These are phyloP conservation scores for Eupelmus urozonus DNA, from an alignment of 2,888 invertebrate genomes.

Conservation along the genomic window DNA sequence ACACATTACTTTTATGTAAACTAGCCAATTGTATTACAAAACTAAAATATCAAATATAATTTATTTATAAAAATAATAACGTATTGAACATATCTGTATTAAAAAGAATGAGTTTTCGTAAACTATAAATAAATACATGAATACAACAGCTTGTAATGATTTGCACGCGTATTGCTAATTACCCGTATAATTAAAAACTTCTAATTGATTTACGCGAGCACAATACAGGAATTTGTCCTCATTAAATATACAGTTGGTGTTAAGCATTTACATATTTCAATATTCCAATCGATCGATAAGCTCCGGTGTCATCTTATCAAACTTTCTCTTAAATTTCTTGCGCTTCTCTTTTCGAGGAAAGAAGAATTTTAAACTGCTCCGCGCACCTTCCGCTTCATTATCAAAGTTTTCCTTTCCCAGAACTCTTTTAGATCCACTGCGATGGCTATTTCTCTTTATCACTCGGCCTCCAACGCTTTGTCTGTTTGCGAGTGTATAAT, in stretches of 20 bases:
- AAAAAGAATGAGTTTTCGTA: slow-evolving; percentile 1
- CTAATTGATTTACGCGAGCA: slow-evolving; percentile 10
- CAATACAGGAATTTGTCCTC: background rate
- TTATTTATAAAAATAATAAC: too few relatives aligned
- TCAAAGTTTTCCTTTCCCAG: slow-evolving; percentile 27
- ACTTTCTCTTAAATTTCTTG: background rate
- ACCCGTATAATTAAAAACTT: background rate
- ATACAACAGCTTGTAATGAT: background rate
- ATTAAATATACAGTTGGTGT: slow-evolving; percentile 4
- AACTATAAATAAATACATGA: background rate
- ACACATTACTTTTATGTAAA: too few relatives aligned
- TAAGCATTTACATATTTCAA: slow-evolving; percentile 38
- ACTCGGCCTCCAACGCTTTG: background rate
- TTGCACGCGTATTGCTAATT: slow-evolving; percentile 11
- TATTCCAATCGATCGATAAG: slow-evolving; percentile 34
- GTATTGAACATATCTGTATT: too few relatives aligned
- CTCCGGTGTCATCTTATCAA: background rate
- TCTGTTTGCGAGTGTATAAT: slow-evolving; percentile 18
- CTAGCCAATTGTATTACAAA: too few relatives aligned
- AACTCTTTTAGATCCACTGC: background rate
- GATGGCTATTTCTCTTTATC: slow-evolving; percentile 10
- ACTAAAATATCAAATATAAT: too few relatives aligned
- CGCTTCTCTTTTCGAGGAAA: background rate
- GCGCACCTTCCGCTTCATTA: slow-evolving; percentile 20
- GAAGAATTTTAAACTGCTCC: slow-evolving; percentile 26